These are phyloP conservation scores for Sebastes oblongus DNA, from an alignment of 2,797 vertebrate species.

Conservation along the genomic window DNA sequence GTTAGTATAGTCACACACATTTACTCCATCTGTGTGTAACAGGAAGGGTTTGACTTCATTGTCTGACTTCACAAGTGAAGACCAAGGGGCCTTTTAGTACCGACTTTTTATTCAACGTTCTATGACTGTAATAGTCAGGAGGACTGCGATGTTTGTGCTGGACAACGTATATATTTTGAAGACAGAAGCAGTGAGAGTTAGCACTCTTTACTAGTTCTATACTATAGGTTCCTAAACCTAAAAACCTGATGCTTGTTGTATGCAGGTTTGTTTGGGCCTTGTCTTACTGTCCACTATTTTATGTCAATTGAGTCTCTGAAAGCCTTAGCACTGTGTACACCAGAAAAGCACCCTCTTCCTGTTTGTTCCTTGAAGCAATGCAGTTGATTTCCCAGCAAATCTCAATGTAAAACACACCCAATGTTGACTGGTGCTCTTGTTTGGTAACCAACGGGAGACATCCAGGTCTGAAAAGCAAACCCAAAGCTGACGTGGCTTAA, in stretches of 20 bases:
- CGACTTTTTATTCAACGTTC: not conserved
- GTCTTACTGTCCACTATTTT: too few relatives aligned
- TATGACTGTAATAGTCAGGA: not conserved
- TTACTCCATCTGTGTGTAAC: not conserved
- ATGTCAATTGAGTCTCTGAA: too few relatives aligned
- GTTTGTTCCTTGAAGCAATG: not conserved
- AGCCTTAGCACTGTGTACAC: too few relatives aligned
- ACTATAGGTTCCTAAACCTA: too few relatives aligned
- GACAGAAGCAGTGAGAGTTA: not conserved
- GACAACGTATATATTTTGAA: not conserved
- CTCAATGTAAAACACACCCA: not conserved
- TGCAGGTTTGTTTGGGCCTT: too few relatives aligned
- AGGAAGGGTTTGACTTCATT: not conserved
- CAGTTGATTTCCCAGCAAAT: not conserved
- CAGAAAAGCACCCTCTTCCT: too few relatives aligned
- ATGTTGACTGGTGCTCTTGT: not conserved
- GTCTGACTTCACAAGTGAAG: not conserved
- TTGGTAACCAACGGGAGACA: too few relatives aligned
- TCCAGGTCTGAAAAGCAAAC: too few relatives aligned
- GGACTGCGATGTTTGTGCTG: not conserved
- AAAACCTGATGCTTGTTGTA: too few relatives aligned
- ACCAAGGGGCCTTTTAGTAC: not conserved
- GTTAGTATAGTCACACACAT: conserved; percentile 59
- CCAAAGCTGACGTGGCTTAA: too few relatives aligned
- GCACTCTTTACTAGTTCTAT: not conserved